phyloP scores from a whole-genome alignment of 2,888 invertebrate species.

The Trichacis sp. region DNA sequence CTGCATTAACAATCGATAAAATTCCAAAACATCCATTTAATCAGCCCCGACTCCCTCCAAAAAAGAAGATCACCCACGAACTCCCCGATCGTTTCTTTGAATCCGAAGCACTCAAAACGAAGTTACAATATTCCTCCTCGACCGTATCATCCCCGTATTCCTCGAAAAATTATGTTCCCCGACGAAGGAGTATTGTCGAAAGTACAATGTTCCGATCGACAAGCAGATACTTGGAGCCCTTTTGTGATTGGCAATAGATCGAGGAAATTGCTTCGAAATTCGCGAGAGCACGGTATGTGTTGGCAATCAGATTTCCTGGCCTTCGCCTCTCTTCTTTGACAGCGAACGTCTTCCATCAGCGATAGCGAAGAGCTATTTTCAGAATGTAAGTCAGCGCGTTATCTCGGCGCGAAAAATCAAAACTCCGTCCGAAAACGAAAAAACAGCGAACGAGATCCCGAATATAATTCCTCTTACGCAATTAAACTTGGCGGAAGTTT shows the following conservation, averaged over 20 bases:
- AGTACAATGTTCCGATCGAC: slow-evolving; percentile 55
- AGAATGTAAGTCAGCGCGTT: slow-evolving; percentile 46
- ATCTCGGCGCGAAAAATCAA: slow-evolving; percentile 7
- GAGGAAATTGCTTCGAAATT: slow-evolving; percentile 64
- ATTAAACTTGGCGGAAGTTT: slow-evolving; percentile 10
- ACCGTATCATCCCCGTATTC: no score
- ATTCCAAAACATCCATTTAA: no score
- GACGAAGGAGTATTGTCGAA: slow-evolving; percentile 49
- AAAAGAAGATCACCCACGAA: no score
- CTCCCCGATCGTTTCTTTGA: no score
- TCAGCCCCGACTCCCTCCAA: no score
- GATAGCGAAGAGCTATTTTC: slow-evolving; percentile 47
- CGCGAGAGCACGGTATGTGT: slow-evolving; percentile 60
- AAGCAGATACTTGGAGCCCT: slow-evolving; percentile 56
- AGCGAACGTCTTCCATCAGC: slow-evolving; percentile 34
- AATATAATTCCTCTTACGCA: slow-evolving; percentile 2
- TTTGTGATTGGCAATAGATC: slow-evolving; percentile 63
- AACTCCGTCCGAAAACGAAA: not conserved
- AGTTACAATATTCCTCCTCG: no score
- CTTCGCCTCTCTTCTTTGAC: slow-evolving; percentile 37
- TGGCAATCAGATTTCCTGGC: slow-evolving; percentile 63
- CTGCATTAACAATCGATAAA: no score
- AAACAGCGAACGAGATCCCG: not conserved
- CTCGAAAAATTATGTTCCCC: slow-evolving; percentile 25
- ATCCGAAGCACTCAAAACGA: no score